These are phyloP conservation scores for Holothuria glaberrima DNA, from an alignment of 35 echinoderm and acorn worm genomes.

Conservation along the genomic window DNA sequence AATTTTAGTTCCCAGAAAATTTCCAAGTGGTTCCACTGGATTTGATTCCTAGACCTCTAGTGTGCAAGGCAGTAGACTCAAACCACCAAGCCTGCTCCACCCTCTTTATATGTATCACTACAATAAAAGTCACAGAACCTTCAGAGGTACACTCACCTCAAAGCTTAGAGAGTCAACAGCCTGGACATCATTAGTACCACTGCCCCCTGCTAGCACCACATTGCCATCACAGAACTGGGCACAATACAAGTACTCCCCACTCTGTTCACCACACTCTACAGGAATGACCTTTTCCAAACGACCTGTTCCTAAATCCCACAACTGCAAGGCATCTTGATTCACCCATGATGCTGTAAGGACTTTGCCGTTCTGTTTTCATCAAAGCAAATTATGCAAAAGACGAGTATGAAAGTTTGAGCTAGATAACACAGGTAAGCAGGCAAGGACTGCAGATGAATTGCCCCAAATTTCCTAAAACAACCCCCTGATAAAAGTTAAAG, in stretches of 20 bases:
- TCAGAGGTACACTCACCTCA: constrained; percentile 43
- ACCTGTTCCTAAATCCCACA: constrained; percentile 82
- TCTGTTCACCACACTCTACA: constrained; percentile 60
- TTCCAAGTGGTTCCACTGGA: too few relatives aligned
- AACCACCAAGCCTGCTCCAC: too few relatives aligned
- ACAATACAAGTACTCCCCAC: constrained; percentile 90
- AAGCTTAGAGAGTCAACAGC: constrained; percentile 73
- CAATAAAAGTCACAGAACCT: too few relatives aligned
- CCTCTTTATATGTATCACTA: too few relatives aligned
- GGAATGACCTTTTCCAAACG: constrained; percentile 76
- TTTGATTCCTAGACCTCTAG: too few relatives aligned
- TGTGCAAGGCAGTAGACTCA: too few relatives aligned
- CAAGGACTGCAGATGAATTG: too few relatives aligned
- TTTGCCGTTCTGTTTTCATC: constrained; percentile 74
- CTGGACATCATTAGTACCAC: constrained; percentile 85
- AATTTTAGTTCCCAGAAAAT: too few relatives aligned
- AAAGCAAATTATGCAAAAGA: background rate
- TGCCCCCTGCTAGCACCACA: constrained; percentile 88
- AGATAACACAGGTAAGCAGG: too few relatives aligned
- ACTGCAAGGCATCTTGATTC: constrained; percentile 72
- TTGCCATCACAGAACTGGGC: constrained; percentile 95
- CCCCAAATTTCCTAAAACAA: too few relatives aligned
- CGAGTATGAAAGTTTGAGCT: too few relatives aligned
- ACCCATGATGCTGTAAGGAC: constrained; percentile 96
- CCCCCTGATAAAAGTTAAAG: too few relatives aligned